These are phyloP conservation scores for Cyprinodon variegatus DNA, from an alignment of 2,113 vertebrate genomes.

Conservation along the genomic window DNA sequence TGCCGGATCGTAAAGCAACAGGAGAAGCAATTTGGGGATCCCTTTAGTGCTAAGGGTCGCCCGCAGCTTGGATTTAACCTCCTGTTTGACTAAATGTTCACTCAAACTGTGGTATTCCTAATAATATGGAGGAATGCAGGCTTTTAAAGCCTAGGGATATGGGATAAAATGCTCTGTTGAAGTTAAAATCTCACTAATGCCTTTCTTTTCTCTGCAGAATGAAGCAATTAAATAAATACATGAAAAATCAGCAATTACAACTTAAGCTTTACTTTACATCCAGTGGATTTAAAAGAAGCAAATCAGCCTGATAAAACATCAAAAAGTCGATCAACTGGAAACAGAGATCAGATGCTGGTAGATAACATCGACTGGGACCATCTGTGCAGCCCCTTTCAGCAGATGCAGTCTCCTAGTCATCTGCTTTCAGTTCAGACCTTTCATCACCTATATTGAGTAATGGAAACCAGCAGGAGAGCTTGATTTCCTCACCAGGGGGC, in stretches of 20 bases:
- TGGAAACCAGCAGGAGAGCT: neutral
- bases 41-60: slow-evolving; percentile 83
- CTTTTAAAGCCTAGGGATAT: slow-evolving; percentile 19
- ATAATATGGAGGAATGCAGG: slow-evolving; percentile 7
- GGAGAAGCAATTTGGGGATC: slow-evolving; percentile 87
- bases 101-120: slow-evolving; percentile 22
- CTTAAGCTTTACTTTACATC: neutral
- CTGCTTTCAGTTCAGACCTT: neutral
- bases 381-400: neutral
- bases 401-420: neutral
- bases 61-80: slow-evolving; percentile 81
- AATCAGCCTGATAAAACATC: neutral
- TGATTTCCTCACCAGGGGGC: slow-evolving; percentile 39
- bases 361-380: neutral
- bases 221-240: neutral
- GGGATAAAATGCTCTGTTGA: neutral
- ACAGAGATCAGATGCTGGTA: neutral
- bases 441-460: neutral
- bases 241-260: no score
- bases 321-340: neutral
- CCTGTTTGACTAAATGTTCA: slow-evolving; percentile 60
- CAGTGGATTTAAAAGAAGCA: neutral
- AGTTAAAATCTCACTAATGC: slow-evolving; percentile 13
- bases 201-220: neutral
- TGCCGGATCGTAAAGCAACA: slow-evolving; percentile 67